A percentile compares a stretch with the other conserved stretches of the same genome.
Conservation (phyloP, 2,888 invertebrate species). For the Eristalinus sepulchralis region DNA sequence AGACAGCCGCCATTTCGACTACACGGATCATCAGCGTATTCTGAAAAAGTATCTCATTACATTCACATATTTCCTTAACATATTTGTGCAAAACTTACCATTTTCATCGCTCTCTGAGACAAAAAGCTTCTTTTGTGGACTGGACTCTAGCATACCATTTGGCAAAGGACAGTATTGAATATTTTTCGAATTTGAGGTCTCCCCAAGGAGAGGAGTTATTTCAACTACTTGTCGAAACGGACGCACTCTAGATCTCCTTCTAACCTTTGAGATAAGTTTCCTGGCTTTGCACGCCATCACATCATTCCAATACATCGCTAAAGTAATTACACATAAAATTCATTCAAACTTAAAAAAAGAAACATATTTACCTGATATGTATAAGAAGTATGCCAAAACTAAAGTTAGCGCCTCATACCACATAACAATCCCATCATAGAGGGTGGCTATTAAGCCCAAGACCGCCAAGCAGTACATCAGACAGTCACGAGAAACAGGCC, state of each 20-base stretch:
- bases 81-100: constrained; percentile 21
- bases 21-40: constrained; percentile 82
- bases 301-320: constrained; percentile 87
- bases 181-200: constrained; percentile 15
- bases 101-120: constrained; percentile 52
- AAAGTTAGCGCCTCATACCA: constrained; percentile 92
- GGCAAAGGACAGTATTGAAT: not conserved
- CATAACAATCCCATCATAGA: constrained; percentile 90
- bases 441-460: constrained; percentile 89
- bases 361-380: constrained; percentile 89
- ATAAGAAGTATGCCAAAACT: constrained; percentile 83
- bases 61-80: not conserved
- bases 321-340: constrained; percentile 75
- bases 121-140: constrained; percentile 21
- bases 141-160: not conserved
- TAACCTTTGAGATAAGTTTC: constrained; percentile 60
- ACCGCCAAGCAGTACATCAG: constrained; percentile 91
- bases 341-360: constrained; percentile 82
- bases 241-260: constrained; percentile 81
- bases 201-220: constrained; percentile 79
- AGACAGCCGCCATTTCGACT: constrained; percentile 85
- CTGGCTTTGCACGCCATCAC: constrained; percentile 82
- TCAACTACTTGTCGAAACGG: constrained; percentile 80
- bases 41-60: not conserved
- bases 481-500: constrained; percentile 91